Conservation (phyloP, 2,888 invertebrate species). For the Odontomyia ornata region DNA sequence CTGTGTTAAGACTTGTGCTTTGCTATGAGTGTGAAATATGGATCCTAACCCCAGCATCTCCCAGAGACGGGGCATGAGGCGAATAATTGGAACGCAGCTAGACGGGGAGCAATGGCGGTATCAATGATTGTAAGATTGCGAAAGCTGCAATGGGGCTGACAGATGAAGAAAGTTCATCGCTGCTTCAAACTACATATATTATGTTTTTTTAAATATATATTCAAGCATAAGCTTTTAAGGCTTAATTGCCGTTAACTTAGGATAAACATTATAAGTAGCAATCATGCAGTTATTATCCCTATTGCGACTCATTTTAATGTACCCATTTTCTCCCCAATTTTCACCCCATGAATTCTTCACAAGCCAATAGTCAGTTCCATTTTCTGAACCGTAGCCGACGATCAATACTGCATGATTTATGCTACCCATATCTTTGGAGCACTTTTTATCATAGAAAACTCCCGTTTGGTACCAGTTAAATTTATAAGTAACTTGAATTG, state of each 20-base stretch:
- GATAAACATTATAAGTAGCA: background rate
- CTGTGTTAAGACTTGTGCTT: too few species aligned
- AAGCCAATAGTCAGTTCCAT: conserved; percentile 25
- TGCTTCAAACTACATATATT: too few species aligned
- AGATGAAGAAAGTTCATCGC: too few species aligned
- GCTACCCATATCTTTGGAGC: background rate
- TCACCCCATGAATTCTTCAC: conserved; percentile 27
- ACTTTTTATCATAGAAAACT: background rate
- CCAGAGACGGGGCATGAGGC: too few species aligned
- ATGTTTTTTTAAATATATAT: too few species aligned
- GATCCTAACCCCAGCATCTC: too few species aligned
- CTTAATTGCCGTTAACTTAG: background rate
- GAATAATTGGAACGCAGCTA: too few species aligned
- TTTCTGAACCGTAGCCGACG: conserved; percentile 17
- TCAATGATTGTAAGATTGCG: too few species aligned
- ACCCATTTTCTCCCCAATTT: background rate
- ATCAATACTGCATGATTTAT: background rate
- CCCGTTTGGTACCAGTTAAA: background rate
- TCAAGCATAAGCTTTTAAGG: too few species aligned
- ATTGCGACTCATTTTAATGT: background rate
- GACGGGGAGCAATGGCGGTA: too few species aligned
- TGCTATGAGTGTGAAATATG: too few species aligned
- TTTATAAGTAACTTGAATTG: conserved; percentile 80
- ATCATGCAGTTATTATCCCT: background rate
- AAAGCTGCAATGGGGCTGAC: too few species aligned